Base-by-base conservation (phyloP, 2,888 invertebrate species). In the Nomada ferruginata region DNA sequence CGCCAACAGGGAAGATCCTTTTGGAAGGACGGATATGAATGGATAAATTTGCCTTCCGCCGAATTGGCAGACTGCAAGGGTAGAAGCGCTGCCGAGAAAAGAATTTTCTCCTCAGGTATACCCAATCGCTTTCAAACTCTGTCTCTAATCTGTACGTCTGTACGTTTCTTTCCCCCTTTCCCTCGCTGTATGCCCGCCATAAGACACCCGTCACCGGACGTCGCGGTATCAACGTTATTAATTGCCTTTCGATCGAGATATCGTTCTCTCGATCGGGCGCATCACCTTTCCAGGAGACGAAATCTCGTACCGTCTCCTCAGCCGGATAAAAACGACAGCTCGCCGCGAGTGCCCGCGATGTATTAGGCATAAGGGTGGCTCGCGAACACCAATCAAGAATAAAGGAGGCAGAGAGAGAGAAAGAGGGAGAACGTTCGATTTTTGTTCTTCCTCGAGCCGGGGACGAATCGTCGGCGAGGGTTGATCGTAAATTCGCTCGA, bases 401-500 rank as follows among this genome's bases (percentile, higher is more conserved):
- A 76, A 77, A 61, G 68, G 79, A 63, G 60, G 36, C 63, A 11
- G 23, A 18, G 18, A 29, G 11, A 2, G 47, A 23, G 18, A 36
- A 23, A 2, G 42, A 18, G 18, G 26, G 5, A 7, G 36, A 53
- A 47, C n/a, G 23, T 20, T 64, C 50, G 69, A 79, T 82, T 73
- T 71, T 76, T 78, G 57, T 60, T 53, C 63, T 57, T 26, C 71
- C n/a, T 69, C 68, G 11, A 55, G 55, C 18, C 57, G 65, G 75
- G 47, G 79, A 66, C 65, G 63, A 69, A 52, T 61, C 70, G 63
- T 63, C 61, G 77, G 53, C 59, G 63, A 84, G 82, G 79, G 82
- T 79, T 84, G 84, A 82, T 85, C 83, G 81, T 87, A 87, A 87
- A 87, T 87, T 87, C 79, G 80, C 76, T 70, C 68, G 82, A 72